Percentiles rank a stretch among this genome's conserved stretches.
phyloP scores from a whole-genome alignment of 2,113 vertebrate genomes.

The Cinclus mexicanus region DNA sequence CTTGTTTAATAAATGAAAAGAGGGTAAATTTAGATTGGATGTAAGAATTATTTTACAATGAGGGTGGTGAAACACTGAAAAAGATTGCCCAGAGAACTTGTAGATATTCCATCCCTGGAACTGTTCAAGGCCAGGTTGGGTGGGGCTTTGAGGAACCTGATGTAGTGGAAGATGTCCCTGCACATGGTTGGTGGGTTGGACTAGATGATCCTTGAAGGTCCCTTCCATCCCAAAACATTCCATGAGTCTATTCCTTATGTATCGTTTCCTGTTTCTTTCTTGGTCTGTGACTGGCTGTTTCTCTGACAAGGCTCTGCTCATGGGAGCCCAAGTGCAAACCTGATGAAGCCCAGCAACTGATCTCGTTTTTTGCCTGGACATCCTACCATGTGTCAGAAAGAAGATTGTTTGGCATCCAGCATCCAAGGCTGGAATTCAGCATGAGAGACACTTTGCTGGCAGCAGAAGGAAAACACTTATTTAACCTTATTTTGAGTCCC shows the following conservation, averaged over 20 bases:
- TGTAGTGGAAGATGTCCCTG: background rate
- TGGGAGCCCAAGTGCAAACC: background rate
- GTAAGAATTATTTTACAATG: background rate
- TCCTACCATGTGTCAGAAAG: background rate
- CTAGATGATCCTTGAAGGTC: background rate
- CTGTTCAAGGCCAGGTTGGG: background rate
- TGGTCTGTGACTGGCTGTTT: background rate
- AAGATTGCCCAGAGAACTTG: background rate
- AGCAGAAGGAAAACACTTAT: background rate
- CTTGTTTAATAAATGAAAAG: background rate
- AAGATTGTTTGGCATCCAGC: background rate
- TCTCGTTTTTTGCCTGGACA: slow-evolving; percentile 34
- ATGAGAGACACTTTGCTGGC: background rate
- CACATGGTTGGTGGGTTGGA: background rate
- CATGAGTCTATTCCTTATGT: background rate
- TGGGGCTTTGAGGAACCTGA: background rate
- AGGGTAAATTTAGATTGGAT: background rate
- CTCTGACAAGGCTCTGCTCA: background rate
- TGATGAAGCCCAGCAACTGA: background rate
- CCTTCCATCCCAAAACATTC: background rate
- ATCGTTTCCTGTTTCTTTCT: background rate
- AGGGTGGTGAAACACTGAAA: background rate
- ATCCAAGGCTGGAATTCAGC: background rate
- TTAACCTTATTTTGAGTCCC: background rate
- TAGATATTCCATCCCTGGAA: background rate